These are phyloP conservation scores for Actias luna DNA, from an alignment of 2,888 invertebrate genomes.

Conservation along the genomic window DNA sequence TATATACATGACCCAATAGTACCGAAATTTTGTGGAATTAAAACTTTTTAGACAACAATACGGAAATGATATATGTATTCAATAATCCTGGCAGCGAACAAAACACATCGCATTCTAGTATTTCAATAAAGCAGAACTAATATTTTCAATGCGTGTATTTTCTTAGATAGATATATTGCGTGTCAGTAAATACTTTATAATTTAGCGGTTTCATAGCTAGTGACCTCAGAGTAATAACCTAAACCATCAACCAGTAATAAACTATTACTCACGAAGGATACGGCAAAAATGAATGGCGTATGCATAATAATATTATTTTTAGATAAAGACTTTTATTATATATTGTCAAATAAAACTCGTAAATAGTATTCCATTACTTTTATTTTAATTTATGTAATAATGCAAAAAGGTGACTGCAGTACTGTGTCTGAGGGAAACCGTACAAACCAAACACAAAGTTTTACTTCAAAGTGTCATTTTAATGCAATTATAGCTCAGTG, in stretches of 20 bases:
- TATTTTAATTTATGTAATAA: too few relatives aligned
- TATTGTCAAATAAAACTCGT: too few relatives aligned
- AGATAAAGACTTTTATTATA: neutral
- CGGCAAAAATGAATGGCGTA: neutral
- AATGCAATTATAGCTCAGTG: too few relatives aligned
- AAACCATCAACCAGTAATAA: neutral
- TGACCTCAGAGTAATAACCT: constrained; percentile 2
- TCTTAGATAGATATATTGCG: neutral
- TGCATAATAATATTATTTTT: neutral
- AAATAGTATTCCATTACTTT: neutral
- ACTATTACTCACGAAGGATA: neutral
- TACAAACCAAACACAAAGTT: too few relatives aligned
- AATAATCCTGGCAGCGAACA: neutral
- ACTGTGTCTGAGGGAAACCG: too few relatives aligned
- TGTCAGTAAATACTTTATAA: neutral
- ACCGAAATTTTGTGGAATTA: neutral
- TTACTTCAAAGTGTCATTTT: too few relatives aligned
- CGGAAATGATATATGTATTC: neutral
- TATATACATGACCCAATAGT: neutral
- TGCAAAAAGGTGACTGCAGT: too few relatives aligned
- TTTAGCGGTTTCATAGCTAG: neutral
- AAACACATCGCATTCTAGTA: neutral
- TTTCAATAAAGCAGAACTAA: neutral
- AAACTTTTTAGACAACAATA: neutral
- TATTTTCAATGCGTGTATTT: neutral